A percentile compares a stretch with the other conserved stretches of the same genome.
Evolutionary conservation across 2,113 vertebrate genomes (phyloP).

Genomic region (Patagioenas fasciata): DNA sequence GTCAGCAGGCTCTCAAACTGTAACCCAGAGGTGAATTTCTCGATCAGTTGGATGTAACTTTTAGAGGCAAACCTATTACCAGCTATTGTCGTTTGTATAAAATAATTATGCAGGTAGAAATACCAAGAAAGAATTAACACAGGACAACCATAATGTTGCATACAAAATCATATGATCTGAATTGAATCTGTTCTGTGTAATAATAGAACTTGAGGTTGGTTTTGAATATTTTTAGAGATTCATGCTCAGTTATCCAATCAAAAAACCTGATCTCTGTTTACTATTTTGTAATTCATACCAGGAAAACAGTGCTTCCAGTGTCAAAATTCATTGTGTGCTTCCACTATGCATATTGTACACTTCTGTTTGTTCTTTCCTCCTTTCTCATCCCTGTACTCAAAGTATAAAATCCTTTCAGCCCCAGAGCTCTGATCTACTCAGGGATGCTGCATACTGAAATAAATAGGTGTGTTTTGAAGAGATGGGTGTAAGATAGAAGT

Average conservation of each 20-base stretch:
- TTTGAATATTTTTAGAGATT: not conserved
- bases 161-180: not conserved
- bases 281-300: not conserved
- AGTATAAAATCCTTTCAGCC: not conserved
- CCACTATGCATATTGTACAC: not conserved
- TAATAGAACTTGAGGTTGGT: not conserved
- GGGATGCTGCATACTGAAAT: too few relatives aligned
- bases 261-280: not conserved
- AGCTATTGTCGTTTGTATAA: not conserved
- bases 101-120: not conserved
- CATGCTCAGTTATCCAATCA: not conserved
- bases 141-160: not conserved
- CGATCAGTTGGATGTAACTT: not conserved
- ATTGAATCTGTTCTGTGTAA: not conserved
- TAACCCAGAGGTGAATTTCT: not conserved
- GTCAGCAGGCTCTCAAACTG: not conserved
- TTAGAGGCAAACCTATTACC: not conserved
- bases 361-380: accelerated
- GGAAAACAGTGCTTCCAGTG: not conserved
- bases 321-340: not conserved
- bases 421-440: too few relatives aligned
- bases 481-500: not conserved
- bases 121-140: not conserved
- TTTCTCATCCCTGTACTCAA: not conserved
- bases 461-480: not conserved